Base-by-base conservation (phyloP, 2,888 invertebrate species). In the Sesamia inferens region DNA sequence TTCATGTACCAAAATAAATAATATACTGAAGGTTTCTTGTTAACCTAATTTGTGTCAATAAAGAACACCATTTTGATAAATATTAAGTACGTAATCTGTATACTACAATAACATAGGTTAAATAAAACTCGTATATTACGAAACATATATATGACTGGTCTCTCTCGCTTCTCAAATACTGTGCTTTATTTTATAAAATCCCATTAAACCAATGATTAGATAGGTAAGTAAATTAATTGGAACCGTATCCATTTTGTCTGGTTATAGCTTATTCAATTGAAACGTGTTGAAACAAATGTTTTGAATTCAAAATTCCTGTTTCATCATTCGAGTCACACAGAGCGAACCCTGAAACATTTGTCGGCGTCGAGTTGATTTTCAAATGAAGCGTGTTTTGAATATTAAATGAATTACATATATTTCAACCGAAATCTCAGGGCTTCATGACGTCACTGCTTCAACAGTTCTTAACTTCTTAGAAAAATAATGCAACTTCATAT, bases 81-180 rank as follows among this genome's bases (percentile, higher is more conserved):
- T 47, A 59, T 58, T 24, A 76, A 67, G 59, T 69, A 81, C 69
- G 62, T 80, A 67, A 62, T 55, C 39, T 72, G 71, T 78, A 71
- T 72, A 64, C 58, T 82, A 54, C 68, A 70, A 71, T 67, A 47
- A 67, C 63, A 71, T 70, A 79, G 48, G 58, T 68, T 78, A 48
- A 69, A 55, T 7, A 69, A 68, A 73, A 55, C 11, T 68, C 8
- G 44, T 67, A 47, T 47, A 16, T n/a, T 68, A 54, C 24, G 51
- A 42, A 74, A 54, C 24, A 22, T 61, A 47, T 61, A 47, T 67
- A 42, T 79, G 63, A 61, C 68, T 74, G 65, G 66, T 48, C 64
- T 31, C n/a, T 24, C 13, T 66, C 19, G 58, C 39, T 78, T 47
- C 62, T 71, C 2, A 47, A 51, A 44, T 55, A 66, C 39, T 48